Conservation (phyloP, 2,888 invertebrate genomes). For the Timema podura region DNA sequence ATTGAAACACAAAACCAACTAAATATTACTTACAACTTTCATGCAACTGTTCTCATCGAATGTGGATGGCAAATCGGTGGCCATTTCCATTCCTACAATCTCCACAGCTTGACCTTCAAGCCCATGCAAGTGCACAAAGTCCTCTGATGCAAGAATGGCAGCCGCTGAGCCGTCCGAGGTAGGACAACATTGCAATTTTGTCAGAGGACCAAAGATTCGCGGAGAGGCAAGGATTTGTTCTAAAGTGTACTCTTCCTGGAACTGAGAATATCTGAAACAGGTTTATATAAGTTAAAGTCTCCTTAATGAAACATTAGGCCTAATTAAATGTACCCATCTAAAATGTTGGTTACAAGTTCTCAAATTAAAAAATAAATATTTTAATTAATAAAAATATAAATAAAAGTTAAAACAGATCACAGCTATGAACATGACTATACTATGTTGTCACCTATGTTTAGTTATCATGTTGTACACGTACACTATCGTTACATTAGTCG, state of each 20-base stretch:
- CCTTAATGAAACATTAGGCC: too few species aligned
- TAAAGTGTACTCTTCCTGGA: conserved; percentile 83
- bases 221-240: conserved; percentile 87
- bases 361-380: too few species aligned
- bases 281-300: too few species aligned
- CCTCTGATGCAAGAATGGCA: conserved; percentile 85
- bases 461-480: too few species aligned
- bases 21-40: conserved; percentile 54
- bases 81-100: conserved; percentile 95
- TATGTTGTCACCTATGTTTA: too few species aligned
- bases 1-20: too few species aligned
- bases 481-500: too few species aligned
- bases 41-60: conserved; percentile 79
- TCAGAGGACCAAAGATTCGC: conserved; percentile 85
- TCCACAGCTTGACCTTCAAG: conserved; percentile 87
- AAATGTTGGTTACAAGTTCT: too few species aligned
- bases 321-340: too few species aligned
- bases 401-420: too few species aligned
- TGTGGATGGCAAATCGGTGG: conserved; percentile 82
- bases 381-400: too few species aligned
- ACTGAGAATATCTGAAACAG: conserved; percentile 75
- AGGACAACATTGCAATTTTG: conserved; percentile 96
- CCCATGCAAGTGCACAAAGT: conserved; percentile 78
- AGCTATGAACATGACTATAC: too few species aligned
- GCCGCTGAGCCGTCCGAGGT: conserved; percentile 97